Percentiles rank a stretch among this genome's conserved stretches.
These are phyloP conservation scores for Eupithecia exiguata DNA, from an alignment of 2,888 invertebrate genomes.

Conservation along the genomic window DNA sequence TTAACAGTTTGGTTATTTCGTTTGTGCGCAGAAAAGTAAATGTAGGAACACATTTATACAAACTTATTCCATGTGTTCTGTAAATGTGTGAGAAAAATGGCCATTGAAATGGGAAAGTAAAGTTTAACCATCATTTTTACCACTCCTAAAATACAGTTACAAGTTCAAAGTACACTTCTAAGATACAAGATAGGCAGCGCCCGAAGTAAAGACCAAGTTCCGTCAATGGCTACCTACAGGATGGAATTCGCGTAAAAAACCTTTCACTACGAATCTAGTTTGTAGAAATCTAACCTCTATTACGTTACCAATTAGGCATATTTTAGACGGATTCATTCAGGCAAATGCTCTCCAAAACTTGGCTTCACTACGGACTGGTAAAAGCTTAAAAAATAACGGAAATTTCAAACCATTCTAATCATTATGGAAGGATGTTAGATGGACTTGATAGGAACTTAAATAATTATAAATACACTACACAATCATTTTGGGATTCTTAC, in stretches of 20 bases:
- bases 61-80: constrained; percentile 31
- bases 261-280: constrained; percentile 30
- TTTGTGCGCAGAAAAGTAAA: constrained; percentile 58
- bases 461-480: constrained; percentile 47
- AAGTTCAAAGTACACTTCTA: constrained; percentile 38
- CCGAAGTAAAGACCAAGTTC: constrained; percentile 32
- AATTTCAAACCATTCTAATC: constrained; percentile 36
- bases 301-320: constrained; percentile 34
- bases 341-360: constrained; percentile 31
- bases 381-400: constrained; percentile 51
- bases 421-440: constrained; percentile 60
- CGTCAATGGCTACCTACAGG: constrained; percentile 34
- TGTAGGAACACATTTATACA: constrained; percentile 41
- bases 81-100: constrained; percentile 24
- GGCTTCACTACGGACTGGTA: constrained; percentile 43
- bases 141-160: constrained; percentile 41
- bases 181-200: constrained; percentile 30
- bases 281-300: constrained; percentile 39
- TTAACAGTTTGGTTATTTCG: constrained; percentile 51
- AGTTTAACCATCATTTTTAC: constrained; percentile 38
- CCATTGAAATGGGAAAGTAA: constrained; percentile 26
- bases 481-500: constrained; percentile 47
- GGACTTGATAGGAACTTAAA: constrained; percentile 60
- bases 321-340: constrained; percentile 40
- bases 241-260: constrained; percentile 37